Percentiles rank a stretch among this genome's conserved stretches.
Evolutionary conservation across 2,113 vertebrate genomes (phyloP).

Genomic region (Paradisaea rubra): DNA sequence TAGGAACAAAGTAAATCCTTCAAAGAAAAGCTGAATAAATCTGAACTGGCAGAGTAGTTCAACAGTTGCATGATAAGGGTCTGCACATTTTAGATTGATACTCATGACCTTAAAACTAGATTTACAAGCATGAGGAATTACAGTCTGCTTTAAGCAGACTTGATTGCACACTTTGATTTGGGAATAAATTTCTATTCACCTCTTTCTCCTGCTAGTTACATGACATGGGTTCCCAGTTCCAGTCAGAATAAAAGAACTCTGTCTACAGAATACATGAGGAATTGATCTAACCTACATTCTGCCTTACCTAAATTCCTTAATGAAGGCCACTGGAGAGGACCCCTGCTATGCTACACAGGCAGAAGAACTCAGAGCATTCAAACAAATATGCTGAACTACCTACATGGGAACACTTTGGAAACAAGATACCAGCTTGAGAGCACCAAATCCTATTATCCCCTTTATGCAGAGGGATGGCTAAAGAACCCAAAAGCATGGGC

Average conservation of each 20-base stretch:
- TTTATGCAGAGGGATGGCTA: background rate
- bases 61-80: background rate
- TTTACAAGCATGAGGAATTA: constrained; percentile 23
- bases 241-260: background rate
- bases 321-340: background rate
- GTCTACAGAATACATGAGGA: background rate
- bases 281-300: background rate
- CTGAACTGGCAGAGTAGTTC: background rate
- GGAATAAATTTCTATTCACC: background rate
- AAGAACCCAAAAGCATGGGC: background rate
- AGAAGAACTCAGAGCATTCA: background rate
- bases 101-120: background rate
- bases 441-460: background rate
- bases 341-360: background rate
- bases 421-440: background rate
- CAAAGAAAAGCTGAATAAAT: constrained; percentile 17
- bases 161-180: background rate
- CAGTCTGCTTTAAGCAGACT: background rate
- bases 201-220: background rate
- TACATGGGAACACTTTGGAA: background rate
- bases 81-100: background rate
- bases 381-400: background rate
- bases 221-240: background rate
- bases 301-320: background rate
- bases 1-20: background rate